Conservation (phyloP, 1,140 invertebrate species). For the Drosophila arizonae region DNA sequence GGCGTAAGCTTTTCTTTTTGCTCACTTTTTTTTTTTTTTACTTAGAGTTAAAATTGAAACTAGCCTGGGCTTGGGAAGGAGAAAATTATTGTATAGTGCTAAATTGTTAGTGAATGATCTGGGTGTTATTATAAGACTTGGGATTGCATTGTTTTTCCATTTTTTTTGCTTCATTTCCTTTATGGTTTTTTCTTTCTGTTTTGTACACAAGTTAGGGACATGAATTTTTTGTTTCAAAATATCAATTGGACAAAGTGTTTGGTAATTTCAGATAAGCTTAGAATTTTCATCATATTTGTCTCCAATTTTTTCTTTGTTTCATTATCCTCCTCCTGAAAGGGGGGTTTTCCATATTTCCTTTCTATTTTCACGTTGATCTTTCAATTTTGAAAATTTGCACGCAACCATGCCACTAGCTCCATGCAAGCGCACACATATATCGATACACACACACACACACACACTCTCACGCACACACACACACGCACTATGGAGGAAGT, state of each 20-base stretch:
- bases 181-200: not conserved
- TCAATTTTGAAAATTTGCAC: constrained; percentile 18
- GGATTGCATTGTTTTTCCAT: not conserved
- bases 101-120: not conserved
- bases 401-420: not conserved
- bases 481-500: not conserved
- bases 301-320: not conserved
- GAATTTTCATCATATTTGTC: not conserved
- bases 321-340: not conserved
- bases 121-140: constrained; percentile 5
- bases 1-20: not conserved
- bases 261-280: not conserved
- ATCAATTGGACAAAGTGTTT: constrained; percentile 8
- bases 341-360: not conserved
- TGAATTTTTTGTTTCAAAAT: constrained; percentile 6
- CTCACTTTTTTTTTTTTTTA: not conserved
- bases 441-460: constrained; percentile 8
- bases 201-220: too few relatives aligned
- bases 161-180: not conserved
- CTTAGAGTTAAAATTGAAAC: constrained; percentile 10
- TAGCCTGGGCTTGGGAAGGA: not conserved
- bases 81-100: not conserved
- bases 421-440: not conserved
- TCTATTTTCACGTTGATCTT: not conserved
- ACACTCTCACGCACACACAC: not conserved